Percentiles rank a stretch among this genome's conserved stretches.
Evolutionary conservation across 2,888 invertebrate genomes (phyloP).

Genomic region (Stratiomys singularior): DNA sequence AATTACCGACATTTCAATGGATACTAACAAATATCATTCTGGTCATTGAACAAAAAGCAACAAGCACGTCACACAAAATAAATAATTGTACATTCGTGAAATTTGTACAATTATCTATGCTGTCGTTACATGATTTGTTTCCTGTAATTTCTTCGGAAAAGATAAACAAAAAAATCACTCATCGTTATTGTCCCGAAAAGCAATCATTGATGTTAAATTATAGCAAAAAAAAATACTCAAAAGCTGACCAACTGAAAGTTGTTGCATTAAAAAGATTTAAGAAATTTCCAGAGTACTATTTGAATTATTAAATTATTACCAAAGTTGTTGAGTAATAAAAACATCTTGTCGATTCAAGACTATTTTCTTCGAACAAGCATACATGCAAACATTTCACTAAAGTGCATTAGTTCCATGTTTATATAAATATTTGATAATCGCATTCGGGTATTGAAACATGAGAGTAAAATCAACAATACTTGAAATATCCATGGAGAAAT

Average conservation of each 20-base stretch:
- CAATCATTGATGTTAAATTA: too few species aligned
- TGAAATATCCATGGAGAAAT: too few species aligned
- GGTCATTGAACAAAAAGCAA: constrained; percentile 23
- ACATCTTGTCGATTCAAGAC: neutral
- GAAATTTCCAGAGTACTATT: neutral
- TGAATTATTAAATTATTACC: neutral
- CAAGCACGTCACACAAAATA: neutral
- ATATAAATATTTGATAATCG: too few species aligned
- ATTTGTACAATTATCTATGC: neutral
- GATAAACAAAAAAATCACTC: neutral
- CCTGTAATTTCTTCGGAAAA: neutral
- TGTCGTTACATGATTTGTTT: neutral
- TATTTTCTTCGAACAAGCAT: too few species aligned
- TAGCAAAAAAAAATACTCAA: neutral
- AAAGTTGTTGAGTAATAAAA: neutral
- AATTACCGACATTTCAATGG: neutral
- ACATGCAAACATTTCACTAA: too few species aligned
- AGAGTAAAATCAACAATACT: too few species aligned
- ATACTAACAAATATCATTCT: constrained; percentile 19
- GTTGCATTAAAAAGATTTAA: neutral
- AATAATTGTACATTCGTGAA: neutral
- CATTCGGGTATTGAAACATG: too few species aligned
- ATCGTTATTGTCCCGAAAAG: neutral
- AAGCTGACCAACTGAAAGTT: neutral
- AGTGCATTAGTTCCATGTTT: too few species aligned